Percentiles rank a stretch among this genome's conserved stretches.
These are phyloP conservation scores for Pionites leucogaster DNA, from an alignment of 2,113 vertebrate genomes.

Conservation along the genomic window DNA sequence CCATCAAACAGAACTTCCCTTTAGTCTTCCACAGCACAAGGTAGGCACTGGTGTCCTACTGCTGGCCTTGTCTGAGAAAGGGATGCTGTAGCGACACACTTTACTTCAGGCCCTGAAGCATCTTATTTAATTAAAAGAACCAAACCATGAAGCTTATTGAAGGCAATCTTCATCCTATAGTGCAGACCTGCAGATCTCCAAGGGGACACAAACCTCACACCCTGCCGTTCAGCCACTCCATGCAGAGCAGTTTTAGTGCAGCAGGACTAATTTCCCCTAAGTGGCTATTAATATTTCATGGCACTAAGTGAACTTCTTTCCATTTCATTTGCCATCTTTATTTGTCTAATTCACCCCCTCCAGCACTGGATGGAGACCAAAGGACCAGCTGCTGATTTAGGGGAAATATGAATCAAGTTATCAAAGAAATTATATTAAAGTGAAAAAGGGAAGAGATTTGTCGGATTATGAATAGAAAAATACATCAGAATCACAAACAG, in stretches of 20 bases:
- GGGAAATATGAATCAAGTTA: not conserved
- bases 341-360: conserved; percentile 31
- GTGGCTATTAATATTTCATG: conserved; percentile 46
- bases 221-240: not conserved
- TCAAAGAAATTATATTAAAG: not conserved
- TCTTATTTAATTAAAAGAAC: not conserved
- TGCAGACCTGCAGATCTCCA: not conserved
- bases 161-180: not conserved
- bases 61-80: not conserved
- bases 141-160: not conserved
- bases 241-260: not conserved
- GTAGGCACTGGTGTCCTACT: not conserved
- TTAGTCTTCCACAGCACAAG: not conserved
- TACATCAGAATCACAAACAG: not conserved
- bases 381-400: not conserved
- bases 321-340: conserved; percentile 32
- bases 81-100: not conserved
- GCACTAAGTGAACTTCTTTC: not conserved
- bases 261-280: not conserved
- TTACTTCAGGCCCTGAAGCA: not conserved
- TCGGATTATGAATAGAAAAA: not conserved
- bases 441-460: not conserved
- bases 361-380: not conserved
- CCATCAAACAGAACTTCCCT: not conserved
- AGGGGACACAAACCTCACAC: not conserved